Conservation (phyloP, 1,140 invertebrate species). For the Brachionus koreanus region DNA sequence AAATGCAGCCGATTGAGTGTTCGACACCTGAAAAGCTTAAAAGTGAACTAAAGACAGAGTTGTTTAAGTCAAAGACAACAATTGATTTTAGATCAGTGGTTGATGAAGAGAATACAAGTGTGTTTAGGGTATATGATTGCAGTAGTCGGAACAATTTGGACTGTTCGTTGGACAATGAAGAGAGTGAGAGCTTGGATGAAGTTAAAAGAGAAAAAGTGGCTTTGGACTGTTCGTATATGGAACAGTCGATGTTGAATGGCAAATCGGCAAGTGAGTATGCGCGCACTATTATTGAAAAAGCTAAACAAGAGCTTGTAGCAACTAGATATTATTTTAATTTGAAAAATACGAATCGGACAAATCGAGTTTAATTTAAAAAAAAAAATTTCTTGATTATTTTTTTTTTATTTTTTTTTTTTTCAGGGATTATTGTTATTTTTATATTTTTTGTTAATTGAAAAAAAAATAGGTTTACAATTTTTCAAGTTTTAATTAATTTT, state of each 20-base stretch:
- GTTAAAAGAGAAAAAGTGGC: not conserved
- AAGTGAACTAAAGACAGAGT: not conserved
- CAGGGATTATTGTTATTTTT: slow-evolving; percentile 24
- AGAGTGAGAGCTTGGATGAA: not conserved
- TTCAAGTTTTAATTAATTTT: not conserved
- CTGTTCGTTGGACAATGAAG: not conserved
- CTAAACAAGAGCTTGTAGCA: not conserved
- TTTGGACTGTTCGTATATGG: not conserved
- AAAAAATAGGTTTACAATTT: not conserved
- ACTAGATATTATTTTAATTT: not conserved
- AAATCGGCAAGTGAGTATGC: not conserved
- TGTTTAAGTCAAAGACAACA: not conserved
- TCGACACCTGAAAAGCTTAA: not conserved
- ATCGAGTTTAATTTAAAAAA: not conserved
- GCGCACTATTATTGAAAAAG: not conserved
- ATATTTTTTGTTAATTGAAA: not conserved
- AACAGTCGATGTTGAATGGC: not conserved
- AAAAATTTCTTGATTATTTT: not conserved
- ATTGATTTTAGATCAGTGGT: not conserved
- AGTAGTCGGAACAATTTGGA: slow-evolving; percentile 26
- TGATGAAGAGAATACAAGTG: not conserved
- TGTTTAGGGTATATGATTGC: not conserved
- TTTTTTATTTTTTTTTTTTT: not conserved
- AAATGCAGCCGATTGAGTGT: not conserved
- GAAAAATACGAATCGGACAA: slow-evolving; percentile 14